Evolutionary conservation across 2,113 vertebrate species (phyloP).

Genomic region (Zosterops hypoxanthus): DNA sequence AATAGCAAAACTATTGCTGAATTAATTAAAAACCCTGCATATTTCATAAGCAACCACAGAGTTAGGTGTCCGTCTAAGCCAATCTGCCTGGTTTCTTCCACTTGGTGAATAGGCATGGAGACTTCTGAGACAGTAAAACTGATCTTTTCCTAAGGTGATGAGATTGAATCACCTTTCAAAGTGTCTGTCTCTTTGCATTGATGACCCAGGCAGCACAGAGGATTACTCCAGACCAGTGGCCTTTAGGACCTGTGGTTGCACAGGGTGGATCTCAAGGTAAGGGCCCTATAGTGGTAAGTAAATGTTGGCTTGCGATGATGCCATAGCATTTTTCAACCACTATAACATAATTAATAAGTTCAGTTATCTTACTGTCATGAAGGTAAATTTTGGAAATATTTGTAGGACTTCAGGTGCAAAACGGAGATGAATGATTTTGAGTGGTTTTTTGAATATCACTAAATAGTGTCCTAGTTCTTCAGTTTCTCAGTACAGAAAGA

Average conservation of each 20-base stretch:
- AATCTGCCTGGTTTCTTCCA: background rate
- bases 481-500: background rate
- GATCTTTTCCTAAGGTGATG: background rate
- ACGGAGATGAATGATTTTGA: background rate
- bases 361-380: background rate
- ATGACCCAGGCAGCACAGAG: background rate
- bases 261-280: background rate
- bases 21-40: background rate
- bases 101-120: background rate
- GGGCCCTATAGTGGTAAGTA: background rate
- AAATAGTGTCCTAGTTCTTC: background rate
- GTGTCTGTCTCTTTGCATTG: background rate
- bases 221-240: background rate
- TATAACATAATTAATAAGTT: background rate
- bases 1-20: background rate
- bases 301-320: background rate
- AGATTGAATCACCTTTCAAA: background rate
- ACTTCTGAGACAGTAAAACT: background rate
- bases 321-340: background rate
- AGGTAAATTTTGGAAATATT: background rate
- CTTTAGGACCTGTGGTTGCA: background rate
- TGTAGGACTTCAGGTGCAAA: background rate
- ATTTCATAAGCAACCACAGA: background rate
- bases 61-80: background rate
- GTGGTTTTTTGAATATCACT: background rate